These are phyloP conservation scores for Moxostoma hubbsi DNA, from an alignment of 2,797 vertebrate species.

Conservation along the genomic window DNA sequence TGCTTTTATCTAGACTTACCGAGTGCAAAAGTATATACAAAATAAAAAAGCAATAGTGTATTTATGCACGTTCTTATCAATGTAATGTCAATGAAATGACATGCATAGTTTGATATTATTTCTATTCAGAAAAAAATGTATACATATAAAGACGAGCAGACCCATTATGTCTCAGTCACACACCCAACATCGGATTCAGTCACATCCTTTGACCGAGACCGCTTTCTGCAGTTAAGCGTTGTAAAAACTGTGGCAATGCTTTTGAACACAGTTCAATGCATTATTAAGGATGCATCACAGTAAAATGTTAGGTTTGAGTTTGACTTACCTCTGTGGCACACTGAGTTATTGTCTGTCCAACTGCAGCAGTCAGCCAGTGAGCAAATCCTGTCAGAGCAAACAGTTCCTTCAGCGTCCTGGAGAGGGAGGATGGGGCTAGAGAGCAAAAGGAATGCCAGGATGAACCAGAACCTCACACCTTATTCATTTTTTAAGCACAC, in stretches of 20 bases:
- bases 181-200: constrained; percentile 34
- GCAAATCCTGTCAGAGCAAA: constrained; percentile 9
- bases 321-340: constrained; percentile 61
- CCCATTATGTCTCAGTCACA: constrained; percentile 28
- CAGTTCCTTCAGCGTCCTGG: constrained; percentile 44
- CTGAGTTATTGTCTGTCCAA: constrained; percentile 64
- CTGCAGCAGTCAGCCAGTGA: constrained; percentile 60
- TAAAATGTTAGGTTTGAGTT: not conserved
- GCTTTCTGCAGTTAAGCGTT: not conserved
- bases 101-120: not conserved
- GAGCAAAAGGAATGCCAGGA: constrained; percentile 13
- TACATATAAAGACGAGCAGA: not conserved
- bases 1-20: not conserved
- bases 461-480: not conserved
- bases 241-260: not conserved
- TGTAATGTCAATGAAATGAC: not conserved
- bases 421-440: constrained; percentile 46
- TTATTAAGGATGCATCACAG: not conserved
- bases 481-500: too few relatives aligned
- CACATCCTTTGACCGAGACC: not conserved
- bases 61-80: not conserved
- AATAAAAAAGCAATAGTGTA: not conserved
- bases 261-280: not conserved
- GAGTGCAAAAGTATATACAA: not conserved
- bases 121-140: not conserved